Conservation (phyloP, 2,113 vertebrate species). For the Climacteris rufus region DNA sequence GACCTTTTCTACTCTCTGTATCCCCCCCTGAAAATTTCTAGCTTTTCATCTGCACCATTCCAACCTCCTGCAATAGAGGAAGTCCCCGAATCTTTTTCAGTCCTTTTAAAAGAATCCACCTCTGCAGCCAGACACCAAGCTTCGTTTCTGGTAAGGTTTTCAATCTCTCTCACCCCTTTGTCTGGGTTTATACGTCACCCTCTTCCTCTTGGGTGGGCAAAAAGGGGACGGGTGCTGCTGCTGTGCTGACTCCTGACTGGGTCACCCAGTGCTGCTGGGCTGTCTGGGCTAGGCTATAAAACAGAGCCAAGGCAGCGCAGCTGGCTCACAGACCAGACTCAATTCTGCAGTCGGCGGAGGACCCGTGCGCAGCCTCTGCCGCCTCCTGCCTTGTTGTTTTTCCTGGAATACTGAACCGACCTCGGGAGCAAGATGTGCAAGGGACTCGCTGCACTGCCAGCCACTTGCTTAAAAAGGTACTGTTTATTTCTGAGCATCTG, state of each 20-base stretch:
- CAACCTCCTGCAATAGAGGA: background rate
- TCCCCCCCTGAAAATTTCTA: background rate
- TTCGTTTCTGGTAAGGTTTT: background rate
- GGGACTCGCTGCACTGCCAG: conserved; percentile 88
- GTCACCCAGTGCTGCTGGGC: conserved; percentile 7
- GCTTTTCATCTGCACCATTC: background rate
- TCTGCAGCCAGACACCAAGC: background rate
- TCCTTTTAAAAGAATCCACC: background rate
- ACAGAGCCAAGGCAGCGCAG: background rate
- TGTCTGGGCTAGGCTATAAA: conserved; percentile 64
- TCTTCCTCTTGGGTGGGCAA: conserved; percentile 12
- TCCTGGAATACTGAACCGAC: conserved; percentile 37
- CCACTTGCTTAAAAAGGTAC: conserved; percentile 93
- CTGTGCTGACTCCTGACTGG: conserved; percentile 64
- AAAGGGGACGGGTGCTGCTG: conserved; percentile 15
- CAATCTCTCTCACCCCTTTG: background rate
- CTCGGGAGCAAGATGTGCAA: conserved; percentile 83
- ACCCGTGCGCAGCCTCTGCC: background rate
- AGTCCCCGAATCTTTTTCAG: background rate
- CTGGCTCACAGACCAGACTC: background rate
- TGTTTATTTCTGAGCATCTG: conserved; percentile 24
- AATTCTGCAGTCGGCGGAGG: background rate
- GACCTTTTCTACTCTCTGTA: background rate
- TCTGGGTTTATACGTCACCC: background rate
- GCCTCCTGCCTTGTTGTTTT: background rate